Evolutionary conservation across 2,888 invertebrate genomes (phyloP).

Genomic region (Ctena decussata): DNA sequence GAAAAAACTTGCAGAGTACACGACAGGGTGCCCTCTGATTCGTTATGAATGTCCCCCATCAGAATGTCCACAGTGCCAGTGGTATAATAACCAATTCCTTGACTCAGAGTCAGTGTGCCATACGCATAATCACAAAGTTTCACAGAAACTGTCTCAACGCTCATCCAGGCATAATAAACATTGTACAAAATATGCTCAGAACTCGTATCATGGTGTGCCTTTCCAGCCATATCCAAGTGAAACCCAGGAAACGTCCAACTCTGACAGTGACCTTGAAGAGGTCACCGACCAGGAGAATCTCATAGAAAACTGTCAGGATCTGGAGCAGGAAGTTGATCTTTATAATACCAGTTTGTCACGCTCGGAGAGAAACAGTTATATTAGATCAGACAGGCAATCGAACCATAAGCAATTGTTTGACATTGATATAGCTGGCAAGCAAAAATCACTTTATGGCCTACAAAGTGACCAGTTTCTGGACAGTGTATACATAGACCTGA

Average conservation of each 20-base stretch:
- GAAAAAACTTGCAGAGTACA: constrained; percentile 80
- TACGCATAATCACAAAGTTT: not conserved
- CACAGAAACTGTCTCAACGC: constrained; percentile 8
- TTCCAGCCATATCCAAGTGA: not conserved
- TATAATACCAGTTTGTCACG: constrained; percentile 30
- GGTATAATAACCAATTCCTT: constrained; percentile 70
- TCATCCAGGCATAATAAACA: constrained; percentile 8
- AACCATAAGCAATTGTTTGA: constrained; percentile 75
- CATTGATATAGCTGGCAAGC: constrained; percentile 74
- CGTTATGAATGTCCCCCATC: constrained; percentile 82
- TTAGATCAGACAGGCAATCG: constrained; percentile 36
- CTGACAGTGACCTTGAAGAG: constrained; percentile 60
- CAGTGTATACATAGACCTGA: constrained; percentile 83
- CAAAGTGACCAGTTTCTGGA: constrained; percentile 68
- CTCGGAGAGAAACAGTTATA: constrained; percentile 20
- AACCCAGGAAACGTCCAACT: constrained; percentile 39
- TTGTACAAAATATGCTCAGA: constrained; percentile 1
- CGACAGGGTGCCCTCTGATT: constrained; percentile 83
- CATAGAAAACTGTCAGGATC: not conserved
- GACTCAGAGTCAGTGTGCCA: not conserved
- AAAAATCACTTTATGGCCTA: constrained; percentile 41
- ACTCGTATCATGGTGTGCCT: not conserved
- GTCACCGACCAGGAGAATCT: constrained; percentile 28
- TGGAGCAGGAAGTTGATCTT: not conserved
- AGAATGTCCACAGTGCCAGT: constrained; percentile 83